These are phyloP conservation scores for Drosophila truncata DNA, from an alignment of 1,140 invertebrate species.

Conservation along the genomic window DNA sequence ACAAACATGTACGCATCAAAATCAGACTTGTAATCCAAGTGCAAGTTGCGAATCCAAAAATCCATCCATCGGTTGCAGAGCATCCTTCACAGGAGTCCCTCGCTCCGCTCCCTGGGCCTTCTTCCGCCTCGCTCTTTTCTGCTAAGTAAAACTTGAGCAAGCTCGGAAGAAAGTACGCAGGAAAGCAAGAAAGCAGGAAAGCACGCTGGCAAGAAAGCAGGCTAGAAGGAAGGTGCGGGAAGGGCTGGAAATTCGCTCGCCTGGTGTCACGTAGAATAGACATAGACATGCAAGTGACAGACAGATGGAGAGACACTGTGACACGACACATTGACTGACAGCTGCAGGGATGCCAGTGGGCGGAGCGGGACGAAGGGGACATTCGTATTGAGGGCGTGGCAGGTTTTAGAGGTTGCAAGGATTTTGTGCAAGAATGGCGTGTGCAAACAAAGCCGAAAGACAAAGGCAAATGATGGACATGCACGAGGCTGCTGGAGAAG, in stretches of 20 bases:
- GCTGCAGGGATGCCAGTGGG: constrained; percentile 72
- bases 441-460: constrained; percentile 80
- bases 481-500: constrained; percentile 22
- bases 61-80: constrained; percentile 77
- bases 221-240: constrained; percentile 9
- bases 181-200: constrained; percentile 27
- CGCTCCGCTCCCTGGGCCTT: constrained; percentile 14
- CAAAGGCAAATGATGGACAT: constrained; percentile 79
- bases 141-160: constrained; percentile 51
- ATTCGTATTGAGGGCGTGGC: constrained; percentile 33
- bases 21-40: constrained; percentile 84
- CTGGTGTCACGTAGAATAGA: constrained; percentile 84
- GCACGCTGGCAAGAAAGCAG: constrained; percentile 23
- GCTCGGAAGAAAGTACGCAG: constrained; percentile 14
- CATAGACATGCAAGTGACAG: constrained; percentile 83
- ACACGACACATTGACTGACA: constrained; percentile 85
- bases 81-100: constrained; percentile 46
- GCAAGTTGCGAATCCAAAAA: constrained; percentile 84
- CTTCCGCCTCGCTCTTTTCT: constrained; percentile 17
- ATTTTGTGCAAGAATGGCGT: constrained; percentile 80
- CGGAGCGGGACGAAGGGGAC: neutral
- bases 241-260: constrained; percentile 55
- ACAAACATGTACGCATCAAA: constrained; percentile 81
- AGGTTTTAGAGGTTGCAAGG: constrained; percentile 53
- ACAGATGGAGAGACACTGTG: constrained; percentile 84